A percentile compares a stretch with the other conserved stretches of the same genome.
Evolutionary conservation across 2,888 invertebrate species (phyloP).

Genomic region (Rhingia rostrata): DNA sequence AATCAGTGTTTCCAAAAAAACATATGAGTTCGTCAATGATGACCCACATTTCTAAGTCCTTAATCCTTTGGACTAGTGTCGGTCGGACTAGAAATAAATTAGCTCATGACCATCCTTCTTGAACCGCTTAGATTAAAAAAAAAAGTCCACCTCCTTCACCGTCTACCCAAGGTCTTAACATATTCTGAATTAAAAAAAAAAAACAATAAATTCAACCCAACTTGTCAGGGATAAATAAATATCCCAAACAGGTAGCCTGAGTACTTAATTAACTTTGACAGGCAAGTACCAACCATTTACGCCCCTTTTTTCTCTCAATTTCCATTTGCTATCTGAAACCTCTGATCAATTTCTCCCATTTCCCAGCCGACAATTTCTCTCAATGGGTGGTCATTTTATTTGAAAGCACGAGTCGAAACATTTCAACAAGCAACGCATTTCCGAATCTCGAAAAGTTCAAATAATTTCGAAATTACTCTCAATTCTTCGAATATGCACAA

Average conservation of each 20-base stretch:
- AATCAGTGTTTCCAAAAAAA: too few relatives aligned
- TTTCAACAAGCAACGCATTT: background rate
- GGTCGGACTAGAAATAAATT: too few relatives aligned
- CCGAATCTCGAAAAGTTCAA: conserved; percentile 26
- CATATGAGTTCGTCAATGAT: too few relatives aligned
- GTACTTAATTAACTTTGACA: conserved; percentile 52
- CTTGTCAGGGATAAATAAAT: conserved; percentile 6
- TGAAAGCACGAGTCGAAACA: background rate
- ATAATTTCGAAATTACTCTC: conserved; percentile 19
- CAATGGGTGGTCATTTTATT: conserved; percentile 50
- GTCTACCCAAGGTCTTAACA: background rate
- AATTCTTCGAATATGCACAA: conserved; percentile 24
- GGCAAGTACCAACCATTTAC: conserved; percentile 74
- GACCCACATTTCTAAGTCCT: too few relatives aligned
- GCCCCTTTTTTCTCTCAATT: conserved; percentile 15
- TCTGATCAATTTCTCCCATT: conserved; percentile 23
- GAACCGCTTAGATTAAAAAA: too few relatives aligned
- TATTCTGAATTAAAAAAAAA: background rate
- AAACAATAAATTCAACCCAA: background rate
- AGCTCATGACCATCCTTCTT: too few relatives aligned
- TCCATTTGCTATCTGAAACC: conserved; percentile 37
- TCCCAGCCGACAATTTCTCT: conserved; percentile 6
- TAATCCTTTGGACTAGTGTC: too few relatives aligned
- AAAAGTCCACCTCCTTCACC: too few relatives aligned
- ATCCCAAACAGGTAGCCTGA: conserved; percentile 36